Evolutionary conservation across 2,888 invertebrate genomes (phyloP), one percentile per base, ranked within the genome.

Genomic region (Diadromus collaris): DNA sequence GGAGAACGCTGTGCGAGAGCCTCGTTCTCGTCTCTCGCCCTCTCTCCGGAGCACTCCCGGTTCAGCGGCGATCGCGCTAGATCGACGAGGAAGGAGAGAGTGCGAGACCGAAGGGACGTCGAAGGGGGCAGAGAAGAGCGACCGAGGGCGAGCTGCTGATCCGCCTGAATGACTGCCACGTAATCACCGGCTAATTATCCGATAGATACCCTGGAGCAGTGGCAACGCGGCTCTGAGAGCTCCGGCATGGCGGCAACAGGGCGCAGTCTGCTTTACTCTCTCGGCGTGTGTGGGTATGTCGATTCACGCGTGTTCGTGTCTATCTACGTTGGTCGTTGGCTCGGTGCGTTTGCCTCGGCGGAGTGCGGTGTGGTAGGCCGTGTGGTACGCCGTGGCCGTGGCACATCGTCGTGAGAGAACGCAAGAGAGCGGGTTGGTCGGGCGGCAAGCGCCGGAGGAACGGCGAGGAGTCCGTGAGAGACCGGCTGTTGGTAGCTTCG

Each of bases 151-250:
- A 79, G 79, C 86, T 86, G 88, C 88, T 89, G n/a, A 87, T 90
- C 84, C 89, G 89, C 89, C 86, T 87, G 86, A 89, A 89, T 88
- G 89, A 86, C 86, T 90, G 85, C 88, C 87, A 88, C 88, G 90
- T 90, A 90, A 90, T 90, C 89, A 90, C 87, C 88, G 88, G 88
- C 88, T 90, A 90, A 90, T 90, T 90, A 90, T 89, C 89, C 88
- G 88, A 90, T 89, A 88, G 90, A 89, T 89, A 89, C 87, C 88
- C 88, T 82, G 85, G 82, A 89, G 87, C 78, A 70, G 78, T 76
- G 65, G 76, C 78, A 80, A 79, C 67, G 77, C 77, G 81, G 54
- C 78, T 69, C 79, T 68, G 56, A 73, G 54, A 72, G 70, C 68
- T 61, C 72, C 61, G 54, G 68, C 67, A 74, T 70, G 48, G 65